These are phyloP conservation scores for Uropsilus gracilis DNA, from an alignment of 2,113 vertebrate species.

Conservation along the genomic window DNA sequence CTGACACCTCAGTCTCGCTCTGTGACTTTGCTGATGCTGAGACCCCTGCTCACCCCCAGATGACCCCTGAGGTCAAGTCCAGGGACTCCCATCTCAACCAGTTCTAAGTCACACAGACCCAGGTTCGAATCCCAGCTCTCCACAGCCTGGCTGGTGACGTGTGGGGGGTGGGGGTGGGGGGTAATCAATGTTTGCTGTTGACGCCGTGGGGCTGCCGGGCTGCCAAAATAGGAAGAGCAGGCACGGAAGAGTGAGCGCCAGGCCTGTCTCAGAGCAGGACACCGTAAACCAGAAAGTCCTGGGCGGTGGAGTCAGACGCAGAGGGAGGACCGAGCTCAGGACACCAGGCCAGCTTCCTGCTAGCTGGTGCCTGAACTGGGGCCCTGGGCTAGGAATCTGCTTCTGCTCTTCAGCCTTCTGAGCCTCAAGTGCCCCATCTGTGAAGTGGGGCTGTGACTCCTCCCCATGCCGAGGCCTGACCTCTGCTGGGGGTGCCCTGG, in stretches of 20 bases:
- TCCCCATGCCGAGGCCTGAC: neutral
- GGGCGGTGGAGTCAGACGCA: neutral
- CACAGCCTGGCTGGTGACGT: neutral
- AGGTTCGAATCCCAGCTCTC: conserved; percentile 5
- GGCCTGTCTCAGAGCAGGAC: neutral
- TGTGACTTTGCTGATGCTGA: neutral
- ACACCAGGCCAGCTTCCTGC: neutral
- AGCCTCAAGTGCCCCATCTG: neutral
- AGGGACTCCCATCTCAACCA: neutral
- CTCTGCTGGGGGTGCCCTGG: neutral
- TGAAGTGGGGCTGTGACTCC: neutral
- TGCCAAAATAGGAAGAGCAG: conserved; percentile 1
- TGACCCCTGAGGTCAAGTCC: neutral
- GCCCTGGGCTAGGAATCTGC: neutral
- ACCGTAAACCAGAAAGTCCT: neutral
- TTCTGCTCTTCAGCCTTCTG: neutral
- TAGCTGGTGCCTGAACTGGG: neutral
- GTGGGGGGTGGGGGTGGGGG: too few relatives aligned
- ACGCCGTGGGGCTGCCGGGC: neutral
- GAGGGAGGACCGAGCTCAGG: neutral
- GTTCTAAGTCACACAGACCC: neutral
- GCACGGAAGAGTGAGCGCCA: neutral
- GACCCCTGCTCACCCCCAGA: neutral
- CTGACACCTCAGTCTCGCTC: neutral
- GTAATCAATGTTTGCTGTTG: conserved; percentile 36